phyloP scores from a whole-genome alignment of 2,797 vertebrate genomes.

The Schizopygopsis malacanthus region DNA sequence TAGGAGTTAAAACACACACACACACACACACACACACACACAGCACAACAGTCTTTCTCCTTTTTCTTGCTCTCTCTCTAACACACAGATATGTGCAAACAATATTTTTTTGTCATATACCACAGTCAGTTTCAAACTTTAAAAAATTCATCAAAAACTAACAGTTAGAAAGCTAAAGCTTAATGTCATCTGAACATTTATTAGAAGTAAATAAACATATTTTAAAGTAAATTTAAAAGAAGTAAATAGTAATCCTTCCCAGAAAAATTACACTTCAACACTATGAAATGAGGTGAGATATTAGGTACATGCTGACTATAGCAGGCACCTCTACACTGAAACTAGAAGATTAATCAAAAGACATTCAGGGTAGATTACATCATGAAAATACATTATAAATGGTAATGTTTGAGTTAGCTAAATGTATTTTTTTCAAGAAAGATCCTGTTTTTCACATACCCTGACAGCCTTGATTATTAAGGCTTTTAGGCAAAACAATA shows the following conservation, averaged over 20 bases:
- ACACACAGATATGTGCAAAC: slow-evolving; percentile 1
- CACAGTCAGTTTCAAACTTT: slow-evolving; percentile 31
- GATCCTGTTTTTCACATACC: slow-evolving; percentile 15
- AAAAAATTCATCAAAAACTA: slow-evolving; percentile 29
- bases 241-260: background rate
- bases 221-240: background rate
- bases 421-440: background rate
- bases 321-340: slow-evolving; percentile 38
- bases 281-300: slow-evolving; percentile 35
- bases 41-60: background rate
- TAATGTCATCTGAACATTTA: background rate
- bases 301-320: slow-evolving; percentile 32
- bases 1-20: background rate
- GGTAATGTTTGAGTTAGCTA: slow-evolving; percentile 32
- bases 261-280: slow-evolving; percentile 9
- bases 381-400: slow-evolving; percentile 55
- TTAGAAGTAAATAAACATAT: too few relatives aligned
- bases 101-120: slow-evolving; percentile 21
- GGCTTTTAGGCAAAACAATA: background rate
- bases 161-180: slow-evolving; percentile 27
- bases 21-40: background rate
- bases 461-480: slow-evolving; percentile 3
- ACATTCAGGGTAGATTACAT: slow-evolving; percentile 62
- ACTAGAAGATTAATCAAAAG: slow-evolving; percentile 49
- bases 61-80: background rate